Percentiles rank a stretch among this genome's conserved stretches.
phyloP scores from a whole-genome alignment of 2,888 invertebrate species.

The Oscheius onirici region DNA sequence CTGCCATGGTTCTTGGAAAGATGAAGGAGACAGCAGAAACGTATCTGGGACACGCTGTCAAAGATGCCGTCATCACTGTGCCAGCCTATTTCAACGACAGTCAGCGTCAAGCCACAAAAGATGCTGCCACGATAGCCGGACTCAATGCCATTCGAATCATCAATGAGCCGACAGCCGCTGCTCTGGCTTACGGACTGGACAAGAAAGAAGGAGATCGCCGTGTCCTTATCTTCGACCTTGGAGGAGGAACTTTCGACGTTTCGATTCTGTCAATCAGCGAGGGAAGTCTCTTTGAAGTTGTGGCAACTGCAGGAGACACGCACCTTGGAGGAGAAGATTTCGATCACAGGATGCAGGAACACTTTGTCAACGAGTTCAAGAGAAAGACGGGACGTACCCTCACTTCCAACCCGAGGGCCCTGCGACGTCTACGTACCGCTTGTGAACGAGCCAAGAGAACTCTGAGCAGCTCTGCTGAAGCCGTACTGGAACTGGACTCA shows the following conservation, averaged over 20 bases:
- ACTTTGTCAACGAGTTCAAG: conserved; percentile 73
- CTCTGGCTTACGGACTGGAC: conserved; percentile 82
- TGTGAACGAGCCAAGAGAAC: conserved; percentile 80
- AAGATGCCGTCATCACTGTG: conserved; percentile 86
- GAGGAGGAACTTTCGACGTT: conserved; percentile 76
- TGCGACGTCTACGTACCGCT: conserved; percentile 88
- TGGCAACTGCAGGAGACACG: conserved; percentile 82
- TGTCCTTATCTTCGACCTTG: conserved; percentile 70
- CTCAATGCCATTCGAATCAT: conserved; percentile 74
- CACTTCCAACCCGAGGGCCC: conserved; percentile 85
- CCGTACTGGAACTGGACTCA: conserved; percentile 87
- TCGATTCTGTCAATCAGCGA: conserved; percentile 58
- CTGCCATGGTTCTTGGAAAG: conserved; percentile 68
- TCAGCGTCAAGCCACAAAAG: conserved; percentile 79
- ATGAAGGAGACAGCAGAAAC: conserved; percentile 73
- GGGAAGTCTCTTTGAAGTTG: conserved; percentile 55
- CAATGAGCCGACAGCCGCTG: conserved; percentile 77
- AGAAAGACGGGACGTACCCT: conserved; percentile 84
- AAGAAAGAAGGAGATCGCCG: conserved; percentile 63
- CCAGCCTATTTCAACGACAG: conserved; percentile 82
- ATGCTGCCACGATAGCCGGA: conserved; percentile 74
- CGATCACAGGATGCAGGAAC: conserved; percentile 71
- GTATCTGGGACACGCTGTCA: conserved; percentile 61
- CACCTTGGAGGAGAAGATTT: conserved; percentile 65
- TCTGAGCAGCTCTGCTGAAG: conserved; percentile 76